Evolutionary conservation across 2,113 vertebrate species (phyloP).

Genomic region (Pipa parva): DNA sequence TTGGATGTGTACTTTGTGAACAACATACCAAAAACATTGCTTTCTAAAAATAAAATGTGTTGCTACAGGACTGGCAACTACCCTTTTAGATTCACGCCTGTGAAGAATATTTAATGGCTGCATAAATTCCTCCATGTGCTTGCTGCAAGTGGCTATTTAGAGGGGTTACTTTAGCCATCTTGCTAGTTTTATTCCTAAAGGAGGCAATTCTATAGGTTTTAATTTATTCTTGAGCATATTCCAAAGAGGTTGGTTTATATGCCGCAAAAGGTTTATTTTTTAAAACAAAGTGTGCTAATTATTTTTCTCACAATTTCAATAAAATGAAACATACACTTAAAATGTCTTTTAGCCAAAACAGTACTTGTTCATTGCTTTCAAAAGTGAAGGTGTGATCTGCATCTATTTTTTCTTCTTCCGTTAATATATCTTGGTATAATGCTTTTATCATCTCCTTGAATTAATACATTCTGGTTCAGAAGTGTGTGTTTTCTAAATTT

Average conservation of each 20-base stretch:
- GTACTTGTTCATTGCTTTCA: constrained; percentile 11
- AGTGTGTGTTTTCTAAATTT: background rate
- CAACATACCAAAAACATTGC: too few relatives aligned
- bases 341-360: background rate
- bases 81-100: too few relatives aligned
- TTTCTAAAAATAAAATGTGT: background rate
- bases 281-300: background rate
- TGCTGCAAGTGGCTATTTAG: too few relatives aligned
- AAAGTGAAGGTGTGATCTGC: background rate
- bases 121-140: too few relatives aligned
- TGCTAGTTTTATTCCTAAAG: constrained; percentile 13
- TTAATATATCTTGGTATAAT: background rate
- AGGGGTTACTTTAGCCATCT: too few relatives aligned
- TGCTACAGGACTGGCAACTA: background rate
- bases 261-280: background rate
- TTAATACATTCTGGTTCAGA: background rate
- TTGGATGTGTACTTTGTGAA: background rate
- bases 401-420: constrained; percentile 5
- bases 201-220: background rate
- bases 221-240: background rate
- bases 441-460: constrained; percentile 7
- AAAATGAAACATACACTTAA: background rate
- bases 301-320: background rate
- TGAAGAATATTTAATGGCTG: too few relatives aligned
- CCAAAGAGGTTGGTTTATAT: background rate